Evolutionary conservation across 2,888 invertebrate species (phyloP), one percentile per base, ranked within the genome.

Genomic region (Dryobotodes eremita): DNA sequence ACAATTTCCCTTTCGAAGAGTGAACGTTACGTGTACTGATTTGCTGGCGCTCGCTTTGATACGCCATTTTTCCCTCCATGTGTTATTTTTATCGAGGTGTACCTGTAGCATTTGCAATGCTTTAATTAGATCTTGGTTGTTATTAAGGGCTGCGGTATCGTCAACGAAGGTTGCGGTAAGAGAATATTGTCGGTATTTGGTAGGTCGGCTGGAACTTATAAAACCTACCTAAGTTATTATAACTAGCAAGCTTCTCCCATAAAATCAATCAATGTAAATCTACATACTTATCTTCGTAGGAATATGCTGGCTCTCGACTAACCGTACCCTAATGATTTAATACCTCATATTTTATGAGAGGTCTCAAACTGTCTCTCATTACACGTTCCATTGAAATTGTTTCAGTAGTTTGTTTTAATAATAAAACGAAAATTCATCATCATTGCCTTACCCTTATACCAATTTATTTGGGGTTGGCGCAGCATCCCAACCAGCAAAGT

Each of bases 231-330:
- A 31, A 72, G 15, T 64, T 62, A 73, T 42, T 36, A 36, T 72
- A 70, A 80, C 80, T 53, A 71, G 50, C 46, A 17, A 31, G 23
- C 2, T 36, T 53, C 46, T 57, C 31, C 36, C n/a, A 50, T 79
- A 20, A 57, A 79, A 59, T 42, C 53, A 53, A 62, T 62, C 50
- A 46, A 46, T 42, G 10, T 62, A 42, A 53, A 75, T 55, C 42
- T 48, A 62, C 62, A 23, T 62, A 17, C 31, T 17, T 61, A 26
- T 17, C 23, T 53, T 50, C 69, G n/a, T 17, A 68, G 31, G 23
- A 59, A 26, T 50, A 53, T 46, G 7, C 17, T 55, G 23, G 23
- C 13, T 26, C 36, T n/a, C 8, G 48, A 42, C 13, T 26, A 17
- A 57, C 48, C 36, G 26, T 31, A 53, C 5, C 36, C 66, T 23